Conservation (phyloP, 2,113 vertebrate species). For the Carlito syrichta region DNA sequence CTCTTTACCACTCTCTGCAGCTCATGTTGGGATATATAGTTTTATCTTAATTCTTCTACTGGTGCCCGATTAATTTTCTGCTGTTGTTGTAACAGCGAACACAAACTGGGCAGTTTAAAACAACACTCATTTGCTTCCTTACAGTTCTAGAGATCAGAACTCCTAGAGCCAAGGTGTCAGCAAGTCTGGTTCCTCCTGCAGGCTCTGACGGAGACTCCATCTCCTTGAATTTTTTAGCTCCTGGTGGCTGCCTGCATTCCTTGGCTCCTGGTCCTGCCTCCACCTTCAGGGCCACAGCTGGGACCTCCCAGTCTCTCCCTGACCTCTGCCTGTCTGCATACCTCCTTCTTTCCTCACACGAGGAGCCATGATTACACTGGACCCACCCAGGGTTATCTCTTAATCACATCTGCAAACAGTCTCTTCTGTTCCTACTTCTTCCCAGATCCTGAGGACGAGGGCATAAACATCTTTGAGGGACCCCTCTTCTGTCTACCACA, state of each 20-base stretch:
- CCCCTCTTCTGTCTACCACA: neutral
- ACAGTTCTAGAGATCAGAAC: neutral
- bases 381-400: neutral
- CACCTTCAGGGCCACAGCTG: neutral
- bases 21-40: neutral
- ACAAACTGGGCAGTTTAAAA: neutral
- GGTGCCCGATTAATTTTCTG: neutral
- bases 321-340: neutral
- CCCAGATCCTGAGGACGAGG: neutral
- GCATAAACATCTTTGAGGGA: neutral
- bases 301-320: neutral
- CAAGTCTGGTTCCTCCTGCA: no score
- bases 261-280: neutral
- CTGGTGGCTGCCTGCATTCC: neutral
- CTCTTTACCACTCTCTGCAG: neutral
- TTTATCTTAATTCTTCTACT: neutral
- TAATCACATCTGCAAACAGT: neutral
- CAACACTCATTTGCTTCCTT: neutral
- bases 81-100: neutral
- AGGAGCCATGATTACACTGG: neutral
- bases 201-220: neutral
- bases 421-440: neutral
- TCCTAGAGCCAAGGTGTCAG: neutral
- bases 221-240: neutral
- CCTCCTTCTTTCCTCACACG: neutral